Evolutionary conservation across 1,140 invertebrate genomes (phyloP).

Genomic region (Cyclargus thomasi): DNA sequence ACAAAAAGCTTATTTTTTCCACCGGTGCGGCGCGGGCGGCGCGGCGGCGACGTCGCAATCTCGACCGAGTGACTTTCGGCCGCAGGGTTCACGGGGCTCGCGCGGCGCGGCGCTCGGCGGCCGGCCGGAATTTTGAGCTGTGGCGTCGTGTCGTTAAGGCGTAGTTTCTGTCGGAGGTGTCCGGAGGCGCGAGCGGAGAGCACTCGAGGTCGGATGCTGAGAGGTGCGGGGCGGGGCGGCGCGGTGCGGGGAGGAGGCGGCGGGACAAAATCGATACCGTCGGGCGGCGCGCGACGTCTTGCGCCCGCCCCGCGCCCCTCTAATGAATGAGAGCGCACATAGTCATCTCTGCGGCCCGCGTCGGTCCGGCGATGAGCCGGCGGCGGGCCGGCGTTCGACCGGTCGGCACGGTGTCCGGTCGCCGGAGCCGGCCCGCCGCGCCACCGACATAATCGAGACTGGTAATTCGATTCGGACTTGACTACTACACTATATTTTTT

Average conservation of each 20-base stretch:
- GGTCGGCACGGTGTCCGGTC: neutral
- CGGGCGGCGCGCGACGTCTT: constrained; percentile 68
- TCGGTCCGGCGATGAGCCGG: neutral
- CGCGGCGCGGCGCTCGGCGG: constrained; percentile 36
- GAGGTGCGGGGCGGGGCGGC: constrained; percentile 49
- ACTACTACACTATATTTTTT: constrained; percentile 1
- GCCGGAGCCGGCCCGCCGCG: neutral
- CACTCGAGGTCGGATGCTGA: constrained; percentile 72
- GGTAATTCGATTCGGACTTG: neutral
- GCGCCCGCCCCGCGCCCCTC: constrained; percentile 52
- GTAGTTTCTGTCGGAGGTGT: constrained; percentile 67
- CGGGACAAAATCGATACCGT: constrained; percentile 72
- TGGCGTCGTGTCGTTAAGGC: constrained; percentile 67
- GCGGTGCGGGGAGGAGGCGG: constrained; percentile 36
- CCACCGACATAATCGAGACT: neutral
- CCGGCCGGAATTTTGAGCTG: constrained; percentile 61
- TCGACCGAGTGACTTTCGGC: constrained; percentile 70
- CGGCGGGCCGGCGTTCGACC: neutral
- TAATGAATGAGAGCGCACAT: constrained; percentile 72
- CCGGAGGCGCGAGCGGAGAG: constrained; percentile 66
- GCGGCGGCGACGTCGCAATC: constrained; percentile 55
- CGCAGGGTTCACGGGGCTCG: constrained; percentile 63
- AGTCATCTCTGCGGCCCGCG: constrained; percentile 59
- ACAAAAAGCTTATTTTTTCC: constrained; percentile 74
- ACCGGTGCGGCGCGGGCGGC: constrained; percentile 45